Conservation (phyloP, 1,140 invertebrate genomes). For the Daktulosphaira vitifoliae region DNA sequence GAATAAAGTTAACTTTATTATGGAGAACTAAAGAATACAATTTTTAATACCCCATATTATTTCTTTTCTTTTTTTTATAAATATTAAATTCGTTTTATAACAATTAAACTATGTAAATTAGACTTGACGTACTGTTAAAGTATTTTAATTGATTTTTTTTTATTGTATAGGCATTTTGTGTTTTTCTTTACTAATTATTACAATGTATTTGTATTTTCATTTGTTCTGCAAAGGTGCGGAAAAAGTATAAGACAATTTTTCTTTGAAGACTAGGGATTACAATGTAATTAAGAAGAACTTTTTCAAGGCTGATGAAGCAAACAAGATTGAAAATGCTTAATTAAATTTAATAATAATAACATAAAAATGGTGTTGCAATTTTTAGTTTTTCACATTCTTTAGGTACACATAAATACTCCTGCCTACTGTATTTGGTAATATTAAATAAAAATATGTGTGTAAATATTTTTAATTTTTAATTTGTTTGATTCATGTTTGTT, state of each 20-base stretch:
- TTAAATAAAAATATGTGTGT: slow-evolving; percentile 17
- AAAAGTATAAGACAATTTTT: slow-evolving; percentile 28
- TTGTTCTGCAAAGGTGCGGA: slow-evolving; percentile 25
- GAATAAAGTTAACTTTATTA: background rate
- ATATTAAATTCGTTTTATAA: background rate
- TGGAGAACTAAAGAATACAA: slow-evolving; percentile 18
- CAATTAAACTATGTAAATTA: slow-evolving; percentile 21
- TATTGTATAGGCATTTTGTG: background rate
- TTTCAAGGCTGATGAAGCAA: slow-evolving; percentile 25
- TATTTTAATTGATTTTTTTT: slow-evolving; percentile 7
- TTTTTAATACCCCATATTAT: slow-evolving; percentile 13
- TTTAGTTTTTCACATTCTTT: slow-evolving; percentile 20
- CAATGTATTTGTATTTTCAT: slow-evolving; percentile 31
- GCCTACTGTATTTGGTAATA: slow-evolving; percentile 14
- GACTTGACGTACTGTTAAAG: slow-evolving; percentile 6
- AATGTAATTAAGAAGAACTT: slow-evolving; percentile 24
- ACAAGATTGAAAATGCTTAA: background rate
- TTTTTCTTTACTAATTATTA: slow-evolving; percentile 32
- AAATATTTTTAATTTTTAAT: slow-evolving; percentile 1
- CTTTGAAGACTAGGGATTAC: slow-evolving; percentile 31
- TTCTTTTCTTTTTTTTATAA: slow-evolving; percentile 13
- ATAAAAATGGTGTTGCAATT: slow-evolving; percentile 3
- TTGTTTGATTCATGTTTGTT: slow-evolving; percentile 11
- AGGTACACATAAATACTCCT: slow-evolving; percentile 6
- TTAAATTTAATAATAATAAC: slow-evolving; percentile 5